Conservation (phyloP, 2,113 vertebrate genomes). For the Phylloscopus trochilus region DNA sequence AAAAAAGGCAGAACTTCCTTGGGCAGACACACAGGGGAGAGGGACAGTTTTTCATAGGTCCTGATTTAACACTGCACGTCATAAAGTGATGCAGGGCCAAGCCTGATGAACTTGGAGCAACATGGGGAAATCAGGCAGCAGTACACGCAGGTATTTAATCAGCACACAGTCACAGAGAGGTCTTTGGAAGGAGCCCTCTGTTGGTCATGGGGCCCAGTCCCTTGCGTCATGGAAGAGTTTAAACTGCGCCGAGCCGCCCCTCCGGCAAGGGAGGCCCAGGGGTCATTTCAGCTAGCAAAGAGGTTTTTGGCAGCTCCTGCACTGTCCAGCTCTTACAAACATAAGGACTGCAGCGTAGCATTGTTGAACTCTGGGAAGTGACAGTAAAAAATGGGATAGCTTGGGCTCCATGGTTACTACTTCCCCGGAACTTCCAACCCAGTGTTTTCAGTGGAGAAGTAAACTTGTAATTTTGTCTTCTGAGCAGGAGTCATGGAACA, state of each 20-base stretch:
- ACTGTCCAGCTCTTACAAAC: background rate
- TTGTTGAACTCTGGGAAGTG: background rate
- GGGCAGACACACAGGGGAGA: background rate
- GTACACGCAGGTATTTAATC: constrained; percentile 25
- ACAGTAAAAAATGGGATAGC: background rate
- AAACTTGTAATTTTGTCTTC: background rate
- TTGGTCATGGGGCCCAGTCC: background rate
- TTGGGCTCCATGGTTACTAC: background rate
- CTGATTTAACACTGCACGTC: background rate
- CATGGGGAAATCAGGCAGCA: background rate
- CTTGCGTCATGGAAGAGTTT: constrained; percentile 21
- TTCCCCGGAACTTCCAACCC: background rate
- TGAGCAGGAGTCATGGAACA: background rate
- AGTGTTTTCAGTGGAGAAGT: background rate
- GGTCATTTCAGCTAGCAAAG: background rate
- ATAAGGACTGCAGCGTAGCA: accelerated
- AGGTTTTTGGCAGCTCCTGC: constrained; percentile 13
- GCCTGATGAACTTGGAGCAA: background rate
- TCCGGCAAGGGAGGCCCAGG: background rate
- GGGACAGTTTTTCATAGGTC: background rate
- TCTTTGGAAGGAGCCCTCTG: background rate
- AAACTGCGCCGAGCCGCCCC: background rate
- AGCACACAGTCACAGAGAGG: background rate
- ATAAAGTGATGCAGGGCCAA: background rate
- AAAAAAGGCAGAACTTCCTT: accelerated